Percentiles rank a stretch among this genome's conserved stretches.
Conservation (phyloP, 2,888 invertebrate species). For the Folsomia manolachei region DNA sequence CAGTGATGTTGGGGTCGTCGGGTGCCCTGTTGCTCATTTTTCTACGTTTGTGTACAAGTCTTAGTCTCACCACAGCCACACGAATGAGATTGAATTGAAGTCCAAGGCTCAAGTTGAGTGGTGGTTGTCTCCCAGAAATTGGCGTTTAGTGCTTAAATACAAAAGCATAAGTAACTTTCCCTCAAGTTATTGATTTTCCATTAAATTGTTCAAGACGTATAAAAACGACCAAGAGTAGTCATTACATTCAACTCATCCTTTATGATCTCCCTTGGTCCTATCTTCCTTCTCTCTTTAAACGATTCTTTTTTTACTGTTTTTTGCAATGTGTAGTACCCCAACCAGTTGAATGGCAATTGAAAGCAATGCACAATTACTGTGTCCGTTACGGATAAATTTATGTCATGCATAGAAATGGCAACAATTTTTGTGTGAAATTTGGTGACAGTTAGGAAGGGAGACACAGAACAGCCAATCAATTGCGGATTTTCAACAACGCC, state of each 20-base stretch:
- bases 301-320: no score
- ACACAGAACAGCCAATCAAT: no score
- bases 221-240: constrained; percentile 36
- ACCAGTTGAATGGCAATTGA: no score
- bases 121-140: background rate
- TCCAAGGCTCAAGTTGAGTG: background rate
- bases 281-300: constrained; percentile 7
- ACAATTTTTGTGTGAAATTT: no score
- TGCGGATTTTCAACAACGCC: no score
- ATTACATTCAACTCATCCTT: constrained; percentile 31
- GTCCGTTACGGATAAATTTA: no score
- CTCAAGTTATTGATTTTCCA: constrained; percentile 44
- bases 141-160: background rate
- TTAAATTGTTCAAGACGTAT: constrained; percentile 34
- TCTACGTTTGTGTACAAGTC: no score
- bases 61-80: background rate
- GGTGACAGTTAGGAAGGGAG: no score
- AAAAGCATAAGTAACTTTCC: constrained; percentile 18
- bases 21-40: background rate
- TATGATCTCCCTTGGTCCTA: constrained; percentile 7
- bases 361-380: no score
- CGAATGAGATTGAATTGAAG: background rate
- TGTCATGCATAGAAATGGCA: no score
- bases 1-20: no score
- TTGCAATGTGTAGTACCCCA: no score